Conservation (phyloP, 53 echinoderm and acorn worm species). For the Patiria pectinifera region DNA sequence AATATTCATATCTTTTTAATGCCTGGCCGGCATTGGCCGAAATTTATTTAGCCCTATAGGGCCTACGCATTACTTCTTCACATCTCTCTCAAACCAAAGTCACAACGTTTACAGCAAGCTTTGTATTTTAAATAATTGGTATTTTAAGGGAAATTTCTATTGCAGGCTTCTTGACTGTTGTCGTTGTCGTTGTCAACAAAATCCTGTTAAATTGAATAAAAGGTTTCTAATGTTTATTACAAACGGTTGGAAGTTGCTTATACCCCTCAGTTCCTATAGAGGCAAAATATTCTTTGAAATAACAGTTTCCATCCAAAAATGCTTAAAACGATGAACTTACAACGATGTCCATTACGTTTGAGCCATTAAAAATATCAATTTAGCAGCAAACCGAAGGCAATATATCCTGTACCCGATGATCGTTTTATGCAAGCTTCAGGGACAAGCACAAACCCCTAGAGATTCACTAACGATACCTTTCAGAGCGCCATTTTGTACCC, state of each 20-base stretch:
- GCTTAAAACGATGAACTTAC: background rate
- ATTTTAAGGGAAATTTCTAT: too few species aligned
- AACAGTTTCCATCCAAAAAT: background rate
- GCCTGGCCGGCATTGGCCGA: too few species aligned
- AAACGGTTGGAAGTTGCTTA: background rate
- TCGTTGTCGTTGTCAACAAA: too few species aligned
- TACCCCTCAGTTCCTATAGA: background rate
- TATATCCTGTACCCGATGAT: background rate
- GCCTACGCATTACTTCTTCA: too few species aligned
- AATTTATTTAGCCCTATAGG: too few species aligned
- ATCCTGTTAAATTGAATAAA: too few species aligned
- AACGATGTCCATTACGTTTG: background rate
- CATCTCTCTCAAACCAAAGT: too few species aligned
- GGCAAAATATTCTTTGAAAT: background rate
- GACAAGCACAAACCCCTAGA: background rate
- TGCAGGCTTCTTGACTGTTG: too few species aligned
- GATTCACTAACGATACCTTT: conserved; percentile 6
- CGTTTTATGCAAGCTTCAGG: background rate
- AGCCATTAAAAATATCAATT: background rate
- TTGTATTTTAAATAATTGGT: too few species aligned
- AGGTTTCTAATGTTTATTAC: too few species aligned
- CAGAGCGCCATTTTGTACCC: background rate
- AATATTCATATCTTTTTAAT: background rate
- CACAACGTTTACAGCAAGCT: too few species aligned
- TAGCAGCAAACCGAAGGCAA: background rate